A percentile compares a stretch with the other conserved stretches of the same genome.
These are phyloP conservation scores for Pygoscelis adeliae DNA, from an alignment of 2,113 vertebrate species.

Conservation along the genomic window DNA sequence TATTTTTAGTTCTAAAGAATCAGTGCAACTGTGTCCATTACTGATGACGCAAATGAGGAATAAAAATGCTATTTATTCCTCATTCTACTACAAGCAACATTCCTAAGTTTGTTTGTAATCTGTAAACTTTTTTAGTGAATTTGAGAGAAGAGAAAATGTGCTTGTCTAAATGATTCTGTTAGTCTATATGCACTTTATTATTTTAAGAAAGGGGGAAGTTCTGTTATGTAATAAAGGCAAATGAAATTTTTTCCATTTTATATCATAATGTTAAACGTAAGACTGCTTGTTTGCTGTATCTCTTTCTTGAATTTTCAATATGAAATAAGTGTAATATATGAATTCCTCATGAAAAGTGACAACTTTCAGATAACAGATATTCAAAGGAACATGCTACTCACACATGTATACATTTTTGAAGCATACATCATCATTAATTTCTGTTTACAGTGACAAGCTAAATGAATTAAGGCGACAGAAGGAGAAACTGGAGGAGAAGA, in stretches of 20 bases:
- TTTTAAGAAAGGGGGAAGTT: neutral
- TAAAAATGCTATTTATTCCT: neutral
- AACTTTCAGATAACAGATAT: neutral
- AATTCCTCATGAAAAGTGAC: neutral
- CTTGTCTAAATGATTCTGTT: neutral
- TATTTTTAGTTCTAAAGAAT: neutral
- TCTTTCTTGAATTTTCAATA: neutral
- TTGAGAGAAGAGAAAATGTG: neutral
- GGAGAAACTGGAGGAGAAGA: slow-evolving; percentile 98
- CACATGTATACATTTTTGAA: neutral
- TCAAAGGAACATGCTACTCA: neutral
- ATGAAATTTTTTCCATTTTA: neutral
- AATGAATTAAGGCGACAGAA: slow-evolving; percentile 97
- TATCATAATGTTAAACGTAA: neutral
- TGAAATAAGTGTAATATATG: neutral
- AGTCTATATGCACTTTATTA: neutral
- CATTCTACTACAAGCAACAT: neutral
- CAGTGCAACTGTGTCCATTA: neutral
- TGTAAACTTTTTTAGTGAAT: neutral
- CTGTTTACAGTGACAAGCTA: slow-evolving; percentile 88
- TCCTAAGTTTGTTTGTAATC: neutral
- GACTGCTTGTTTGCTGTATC: neutral
- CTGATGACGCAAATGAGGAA: neutral
- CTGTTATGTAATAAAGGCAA: neutral
- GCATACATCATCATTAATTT: neutral